These are phyloP conservation scores for Marasmarcha lunaedactyla DNA, from an alignment of 2,888 invertebrate genomes.

Conservation along the genomic window DNA sequence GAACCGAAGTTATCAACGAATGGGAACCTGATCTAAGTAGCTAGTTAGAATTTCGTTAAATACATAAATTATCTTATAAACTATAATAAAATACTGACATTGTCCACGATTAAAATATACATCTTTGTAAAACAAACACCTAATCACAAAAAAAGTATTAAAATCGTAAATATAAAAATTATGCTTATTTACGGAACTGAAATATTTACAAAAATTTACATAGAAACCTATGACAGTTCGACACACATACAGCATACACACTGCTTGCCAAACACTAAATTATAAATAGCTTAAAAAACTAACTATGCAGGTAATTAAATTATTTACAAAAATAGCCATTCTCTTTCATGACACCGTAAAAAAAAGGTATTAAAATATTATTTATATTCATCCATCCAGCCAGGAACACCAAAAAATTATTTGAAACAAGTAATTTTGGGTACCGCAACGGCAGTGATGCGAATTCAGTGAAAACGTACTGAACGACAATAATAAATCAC, in stretches of 20 bases:
- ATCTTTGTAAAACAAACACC: conserved; percentile 26
- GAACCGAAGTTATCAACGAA: too few species aligned
- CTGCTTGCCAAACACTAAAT: conserved; percentile 29
- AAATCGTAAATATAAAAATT: conserved; percentile 21
- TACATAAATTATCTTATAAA: not conserved
- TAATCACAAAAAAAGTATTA: not conserved
- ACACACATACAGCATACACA: conserved; percentile 16
- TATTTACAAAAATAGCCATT: conserved; percentile 55
- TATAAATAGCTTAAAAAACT: conserved; percentile 41
- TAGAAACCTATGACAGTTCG: conserved; percentile 20
- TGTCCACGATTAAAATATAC: conserved; percentile 42
- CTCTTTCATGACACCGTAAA: conserved; percentile 28
- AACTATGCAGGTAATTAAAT: conserved; percentile 11
- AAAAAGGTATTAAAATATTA: conserved; percentile 18
- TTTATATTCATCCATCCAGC: conserved; percentile 31
- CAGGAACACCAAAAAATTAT: conserved; percentile 26
- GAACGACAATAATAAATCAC: too few species aligned
- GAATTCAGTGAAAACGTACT: conserved; percentile 3
- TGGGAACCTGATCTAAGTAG: too few species aligned
- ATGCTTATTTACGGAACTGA: conserved; percentile 23
- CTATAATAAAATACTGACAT: conserved; percentile 46
- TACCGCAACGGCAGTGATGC: conserved; percentile 40
- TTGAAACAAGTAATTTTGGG: conserved; percentile 26
- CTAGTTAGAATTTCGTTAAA: too few species aligned
- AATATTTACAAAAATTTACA: conserved; percentile 52